phyloP scores from a whole-genome alignment of 2,888 invertebrate genomes.

The Cecidostiba fungosa region DNA sequence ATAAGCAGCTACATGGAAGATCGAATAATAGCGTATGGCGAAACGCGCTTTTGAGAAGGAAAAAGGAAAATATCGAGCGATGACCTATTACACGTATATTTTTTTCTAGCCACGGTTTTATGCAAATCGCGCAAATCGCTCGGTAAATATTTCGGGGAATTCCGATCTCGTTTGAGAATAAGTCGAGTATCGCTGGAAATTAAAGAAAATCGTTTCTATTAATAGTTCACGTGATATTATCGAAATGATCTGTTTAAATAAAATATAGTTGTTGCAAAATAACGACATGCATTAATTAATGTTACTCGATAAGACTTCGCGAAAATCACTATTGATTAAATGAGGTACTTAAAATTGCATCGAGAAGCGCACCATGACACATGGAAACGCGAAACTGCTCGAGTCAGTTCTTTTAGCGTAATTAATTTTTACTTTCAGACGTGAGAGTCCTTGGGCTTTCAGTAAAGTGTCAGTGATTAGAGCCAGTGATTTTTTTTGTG shows the following conservation, averaged over 20 bases:
- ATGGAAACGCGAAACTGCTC: background rate
- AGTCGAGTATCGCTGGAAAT: background rate
- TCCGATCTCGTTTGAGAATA: background rate
- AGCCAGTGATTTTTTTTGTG: background rate
- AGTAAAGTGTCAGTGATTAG: background rate
- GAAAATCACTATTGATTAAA: background rate
- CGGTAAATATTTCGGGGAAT: background rate
- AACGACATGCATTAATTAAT: too few relatives aligned
- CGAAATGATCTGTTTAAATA: too few relatives aligned
- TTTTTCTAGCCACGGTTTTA: background rate
- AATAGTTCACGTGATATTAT: too few relatives aligned
- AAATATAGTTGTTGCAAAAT: too few relatives aligned
- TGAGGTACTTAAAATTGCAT: background rate
- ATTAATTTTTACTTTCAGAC: slow-evolving; percentile 18
- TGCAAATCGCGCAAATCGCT: background rate
- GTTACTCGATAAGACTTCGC: too few relatives aligned
- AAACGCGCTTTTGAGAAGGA: background rate
- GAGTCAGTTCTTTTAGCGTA: background rate
- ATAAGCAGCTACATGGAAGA: background rate
- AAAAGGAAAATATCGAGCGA: background rate
- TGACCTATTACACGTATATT: background rate
- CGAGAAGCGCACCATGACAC: background rate
- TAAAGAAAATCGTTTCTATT: too few relatives aligned
- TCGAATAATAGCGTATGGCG: background rate
- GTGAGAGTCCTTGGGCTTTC: background rate